Evolutionary conservation across 1,140 invertebrate genomes (phyloP), one percentile per base, ranked within the genome.

Genomic region (Microplitis mediator): DNA sequence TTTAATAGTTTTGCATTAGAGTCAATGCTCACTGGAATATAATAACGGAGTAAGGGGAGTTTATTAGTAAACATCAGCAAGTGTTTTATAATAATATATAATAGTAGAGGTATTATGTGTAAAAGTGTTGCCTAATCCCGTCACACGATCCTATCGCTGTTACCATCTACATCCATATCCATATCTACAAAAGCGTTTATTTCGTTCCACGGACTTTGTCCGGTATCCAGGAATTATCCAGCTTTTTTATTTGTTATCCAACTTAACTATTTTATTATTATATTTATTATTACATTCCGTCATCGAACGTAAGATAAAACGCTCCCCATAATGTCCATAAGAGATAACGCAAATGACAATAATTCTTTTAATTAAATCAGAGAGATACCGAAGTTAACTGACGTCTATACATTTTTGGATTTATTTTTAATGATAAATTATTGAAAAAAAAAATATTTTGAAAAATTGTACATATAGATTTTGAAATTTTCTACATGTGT

Each of bases 141-240:
- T 6, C 14, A 45, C 36, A 64, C 62, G 39, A 64, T 13, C 13
- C 62, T 36, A 23, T 23, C 23, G 2, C 23, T 2, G 23, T 23
- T 2, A 23, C 23, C 23, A 36, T 63, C 35, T 39, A 45, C 39
- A 5, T 45, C 39, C 11, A 45, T 45, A 8, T 45, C 6, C 39
- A 45, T 45, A 45, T 45, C 39, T 45, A 6, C 39, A 61, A 23
- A 23, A 34, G 31, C 61, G 35, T 63, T 61, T 8, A 34, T 61
- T 61, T 61, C 58, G n/a, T 63, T 63, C 61, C 61, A 64, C 39
- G 58, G 58, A 61, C 58, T 61, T 56, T 31, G 58, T 13, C 4
- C 58, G 58, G 9, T 4, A 8, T 31, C 58, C 14, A 31, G 58
- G 31, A 61, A 31, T 56, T 56, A n/a, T 6, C 58, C 14, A 61